Percentiles rank a stretch among this genome's conserved stretches.
Evolutionary conservation across 2,888 invertebrate species (phyloP).

Genomic region (Selenia dentaria): DNA sequence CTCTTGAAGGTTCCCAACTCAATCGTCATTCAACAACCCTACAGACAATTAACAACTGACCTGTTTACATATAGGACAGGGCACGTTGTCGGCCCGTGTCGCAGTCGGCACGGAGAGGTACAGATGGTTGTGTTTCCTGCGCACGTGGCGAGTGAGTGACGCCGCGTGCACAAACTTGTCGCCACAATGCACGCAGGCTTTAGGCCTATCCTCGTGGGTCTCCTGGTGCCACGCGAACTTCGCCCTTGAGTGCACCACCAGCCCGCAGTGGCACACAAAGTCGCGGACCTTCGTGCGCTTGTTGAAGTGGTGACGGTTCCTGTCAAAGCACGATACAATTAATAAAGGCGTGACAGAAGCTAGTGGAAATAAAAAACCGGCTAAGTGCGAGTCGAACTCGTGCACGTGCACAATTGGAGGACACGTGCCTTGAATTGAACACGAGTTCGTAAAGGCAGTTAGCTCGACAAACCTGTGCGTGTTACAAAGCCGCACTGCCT

Average conservation of each 20-base stretch:
- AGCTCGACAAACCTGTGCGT: no score
- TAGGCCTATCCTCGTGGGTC: slow-evolving; percentile 92
- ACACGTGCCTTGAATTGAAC: no score
- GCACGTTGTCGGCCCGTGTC: slow-evolving; percentile 88
- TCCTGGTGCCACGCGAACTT: slow-evolving; percentile 95
- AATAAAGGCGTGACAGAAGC: no score
- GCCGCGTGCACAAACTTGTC: slow-evolving; percentile 94
- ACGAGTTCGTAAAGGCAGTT: no score
- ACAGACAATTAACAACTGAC: slow-evolving; percentile 41
- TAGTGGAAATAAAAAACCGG: no score
- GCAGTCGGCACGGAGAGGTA: slow-evolving; percentile 86
- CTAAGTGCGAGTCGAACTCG: no score
- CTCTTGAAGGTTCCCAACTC: no score
- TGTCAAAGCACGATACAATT: no score
- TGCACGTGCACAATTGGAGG: no score
- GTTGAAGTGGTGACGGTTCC: slow-evolving; percentile 90
- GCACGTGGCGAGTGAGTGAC: slow-evolving; percentile 92
- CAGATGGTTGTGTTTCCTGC: slow-evolving; percentile 91
- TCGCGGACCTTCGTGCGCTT: slow-evolving; percentile 88
- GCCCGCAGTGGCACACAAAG: slow-evolving; percentile 91
- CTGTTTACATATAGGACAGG: slow-evolving; percentile 91
- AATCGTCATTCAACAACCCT: no score
- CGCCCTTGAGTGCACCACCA: slow-evolving; percentile 92
- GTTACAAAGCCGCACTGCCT: no score
- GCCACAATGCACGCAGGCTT: slow-evolving; percentile 93